Conservation (phyloP, 2,113 vertebrate species). For the Numida meleagris region DNA sequence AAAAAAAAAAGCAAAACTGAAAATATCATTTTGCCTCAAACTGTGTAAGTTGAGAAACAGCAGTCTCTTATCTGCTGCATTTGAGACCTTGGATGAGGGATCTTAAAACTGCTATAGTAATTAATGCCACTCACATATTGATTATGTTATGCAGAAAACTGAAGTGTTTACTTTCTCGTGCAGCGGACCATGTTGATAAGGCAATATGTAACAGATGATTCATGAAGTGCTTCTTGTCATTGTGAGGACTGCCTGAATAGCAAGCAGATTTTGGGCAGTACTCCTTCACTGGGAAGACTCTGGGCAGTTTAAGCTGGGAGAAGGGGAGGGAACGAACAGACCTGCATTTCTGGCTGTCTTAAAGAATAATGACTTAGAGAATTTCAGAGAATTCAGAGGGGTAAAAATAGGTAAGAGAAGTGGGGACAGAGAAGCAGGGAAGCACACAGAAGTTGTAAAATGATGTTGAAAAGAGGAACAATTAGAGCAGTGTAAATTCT, state of each 20-base stretch:
- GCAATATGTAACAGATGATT: slow-evolving; percentile 38
- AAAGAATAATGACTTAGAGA: not conserved
- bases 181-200: slow-evolving; percentile 34
- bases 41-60: not conserved
- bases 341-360: not conserved
- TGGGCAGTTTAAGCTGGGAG: not conserved
- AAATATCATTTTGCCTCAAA: not conserved
- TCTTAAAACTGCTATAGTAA: not conserved
- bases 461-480: not conserved
- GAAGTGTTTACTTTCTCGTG: slow-evolving; percentile 22
- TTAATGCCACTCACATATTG: not conserved
- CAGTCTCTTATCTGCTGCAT: not conserved
- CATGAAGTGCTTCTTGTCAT: slow-evolving; percentile 18
- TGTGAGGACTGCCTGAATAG: slow-evolving; percentile 37
- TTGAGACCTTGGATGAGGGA: not conserved
- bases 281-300: slow-evolving; percentile 17
- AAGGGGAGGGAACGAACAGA: not conserved
- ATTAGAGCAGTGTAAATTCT: not conserved
- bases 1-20: not conserved
- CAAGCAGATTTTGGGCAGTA: slow-evolving; percentile 46
- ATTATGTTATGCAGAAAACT: not conserved
- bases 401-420: not conserved
- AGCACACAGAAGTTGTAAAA: not conserved
- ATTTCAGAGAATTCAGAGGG: not conserved
- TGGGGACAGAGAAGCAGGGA: not conserved